A percentile compares a stretch with the other conserved stretches of the same genome.
These are phyloP conservation scores for Phortica magna DNA, from an alignment of 2,888 invertebrate genomes.

Conservation along the genomic window DNA sequence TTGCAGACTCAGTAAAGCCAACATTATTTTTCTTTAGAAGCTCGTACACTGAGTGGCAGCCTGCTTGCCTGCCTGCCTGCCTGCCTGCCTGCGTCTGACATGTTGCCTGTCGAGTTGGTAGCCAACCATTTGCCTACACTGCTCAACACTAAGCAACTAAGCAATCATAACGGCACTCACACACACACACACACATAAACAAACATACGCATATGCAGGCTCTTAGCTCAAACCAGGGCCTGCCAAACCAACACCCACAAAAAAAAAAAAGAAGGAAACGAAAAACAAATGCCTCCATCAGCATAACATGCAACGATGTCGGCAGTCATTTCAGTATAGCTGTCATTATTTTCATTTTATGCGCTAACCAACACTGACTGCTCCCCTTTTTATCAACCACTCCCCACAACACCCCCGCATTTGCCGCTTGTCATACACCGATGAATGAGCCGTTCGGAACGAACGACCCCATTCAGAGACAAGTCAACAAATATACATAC, in stretches of 20 bases:
- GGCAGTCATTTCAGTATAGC: slow-evolving; percentile 23
- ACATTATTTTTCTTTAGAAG: slow-evolving; percentile 31
- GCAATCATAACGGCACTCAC: slow-evolving; percentile 23
- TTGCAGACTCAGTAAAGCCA: slow-evolving; percentile 17
- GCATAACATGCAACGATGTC: slow-evolving; percentile 36
- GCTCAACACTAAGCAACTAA: background rate
- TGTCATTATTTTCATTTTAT: slow-evolving; percentile 67
- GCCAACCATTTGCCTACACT: background rate
- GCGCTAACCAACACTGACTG: slow-evolving; percentile 13
- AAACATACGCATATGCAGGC: background rate
- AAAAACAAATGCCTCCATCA: slow-evolving; percentile 26
- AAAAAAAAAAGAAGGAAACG: background rate
- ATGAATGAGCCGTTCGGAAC: too few species aligned
- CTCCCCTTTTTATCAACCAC: too few species aligned
- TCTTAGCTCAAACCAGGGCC: too few species aligned
- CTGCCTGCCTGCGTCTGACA: background rate
- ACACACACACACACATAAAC: too few species aligned
- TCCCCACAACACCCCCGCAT: slow-evolving; percentile 33
- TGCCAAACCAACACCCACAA: slow-evolving; percentile 8
- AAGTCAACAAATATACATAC: slow-evolving; percentile 36
- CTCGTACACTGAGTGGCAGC: background rate
- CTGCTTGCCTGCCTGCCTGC: slow-evolving; percentile 5
- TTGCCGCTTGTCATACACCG: background rate
- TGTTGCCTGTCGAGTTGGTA: background rate
- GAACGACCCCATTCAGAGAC: slow-evolving; percentile 62